Base-by-base conservation (phyloP, 2,888 invertebrate species). In the Atethmia centrago region DNA sequence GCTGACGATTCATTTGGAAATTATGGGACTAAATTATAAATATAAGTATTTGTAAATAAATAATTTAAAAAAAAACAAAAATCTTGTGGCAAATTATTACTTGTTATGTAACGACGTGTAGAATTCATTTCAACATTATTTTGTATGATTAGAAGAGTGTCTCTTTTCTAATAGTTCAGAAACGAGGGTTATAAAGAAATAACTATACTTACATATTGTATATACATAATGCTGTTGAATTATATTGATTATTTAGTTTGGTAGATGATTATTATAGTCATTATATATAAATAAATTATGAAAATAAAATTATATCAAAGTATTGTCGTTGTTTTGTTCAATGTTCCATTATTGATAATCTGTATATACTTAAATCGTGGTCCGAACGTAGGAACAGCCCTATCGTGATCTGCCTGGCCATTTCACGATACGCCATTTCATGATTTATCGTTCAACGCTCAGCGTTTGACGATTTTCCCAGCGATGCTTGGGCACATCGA, bases 201-300 rank as follows among this genome's bases (percentile, higher is more conserved):
- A 94, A 93, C 89, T 95, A 95, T 96, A 95, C n/a, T n/a, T n/a
- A n/a, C 93, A 95, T 95, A 95, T 93, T 96, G 96, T 96, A 96
- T 94, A 96, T 95, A 96, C 93, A 89, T 92, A 93, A 95, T 93
- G 95, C 96, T 96, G 96, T 96, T 96, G 94, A 95, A 95, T 93
- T 95, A 94, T 95, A 96, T 94, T 86, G 88, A 87, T 87, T 95
- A 95, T 96, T 96, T 96, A 96, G 96, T 96, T 95, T 95, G 88
- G 95, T 96, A 96, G 96, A 95, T 93, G 94, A 95, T 93, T 94
- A 95, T 93, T 93, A 95, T 94, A 96, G 95, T 95, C 94, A 95
- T 94, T 95, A 96, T 95, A 94, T 93, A 95, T 94, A 94, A 93
- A 95, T 94, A 93, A 93, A 93, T 91, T 92, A 94, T 92, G 88